phyloP scores from a whole-genome alignment of 2,797 vertebrate genomes.

The Macropodus opercularis region DNA sequence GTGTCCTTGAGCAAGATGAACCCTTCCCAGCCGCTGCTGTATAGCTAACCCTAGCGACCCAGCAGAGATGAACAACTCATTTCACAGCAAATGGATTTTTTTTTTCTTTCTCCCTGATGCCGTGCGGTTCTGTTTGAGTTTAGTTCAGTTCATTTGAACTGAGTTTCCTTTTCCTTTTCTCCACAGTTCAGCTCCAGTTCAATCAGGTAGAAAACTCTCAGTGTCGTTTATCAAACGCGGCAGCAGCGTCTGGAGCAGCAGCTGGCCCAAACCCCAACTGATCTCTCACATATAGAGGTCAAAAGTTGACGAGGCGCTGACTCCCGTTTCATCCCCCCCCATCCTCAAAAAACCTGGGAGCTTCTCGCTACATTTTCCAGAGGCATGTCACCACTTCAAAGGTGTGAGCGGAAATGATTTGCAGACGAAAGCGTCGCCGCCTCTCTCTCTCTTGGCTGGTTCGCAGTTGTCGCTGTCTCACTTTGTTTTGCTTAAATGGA shows the following conservation, averaged over 20 bases:
- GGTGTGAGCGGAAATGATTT: slow-evolving; percentile 61
- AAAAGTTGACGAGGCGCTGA: slow-evolving; percentile 70
- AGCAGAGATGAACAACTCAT: background rate
- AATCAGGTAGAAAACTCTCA: slow-evolving; percentile 27
- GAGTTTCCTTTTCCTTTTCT: slow-evolving; percentile 29
- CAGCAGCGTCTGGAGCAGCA: slow-evolving; percentile 58
- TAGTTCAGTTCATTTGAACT: slow-evolving; percentile 40
- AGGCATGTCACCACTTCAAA: slow-evolving; percentile 71
- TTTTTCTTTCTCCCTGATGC: background rate
- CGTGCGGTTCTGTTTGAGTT: slow-evolving; percentile 32
- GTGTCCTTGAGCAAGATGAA: slow-evolving; percentile 12
- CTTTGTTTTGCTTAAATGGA: slow-evolving; percentile 76
- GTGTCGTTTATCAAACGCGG: slow-evolving; percentile 47
- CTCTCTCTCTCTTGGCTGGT: slow-evolving; percentile 37
- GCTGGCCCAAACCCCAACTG: slow-evolving; percentile 60
- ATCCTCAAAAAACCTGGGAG: slow-evolving; percentile 42
- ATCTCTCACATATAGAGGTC: slow-evolving; percentile 64
- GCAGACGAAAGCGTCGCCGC: slow-evolving; percentile 55
- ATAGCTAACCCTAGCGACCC: background rate
- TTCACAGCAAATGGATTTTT: slow-evolving; percentile 21
- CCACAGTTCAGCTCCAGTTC: slow-evolving; percentile 30
- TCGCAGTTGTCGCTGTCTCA: slow-evolving; percentile 67
- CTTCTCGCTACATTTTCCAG: slow-evolving; percentile 56
- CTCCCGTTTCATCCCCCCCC: slow-evolving; percentile 66
- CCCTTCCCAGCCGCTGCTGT: background rate